Evolutionary conservation across 2,113 vertebrate genomes (phyloP).

Genomic region (Eublepharis macularius): DNA sequence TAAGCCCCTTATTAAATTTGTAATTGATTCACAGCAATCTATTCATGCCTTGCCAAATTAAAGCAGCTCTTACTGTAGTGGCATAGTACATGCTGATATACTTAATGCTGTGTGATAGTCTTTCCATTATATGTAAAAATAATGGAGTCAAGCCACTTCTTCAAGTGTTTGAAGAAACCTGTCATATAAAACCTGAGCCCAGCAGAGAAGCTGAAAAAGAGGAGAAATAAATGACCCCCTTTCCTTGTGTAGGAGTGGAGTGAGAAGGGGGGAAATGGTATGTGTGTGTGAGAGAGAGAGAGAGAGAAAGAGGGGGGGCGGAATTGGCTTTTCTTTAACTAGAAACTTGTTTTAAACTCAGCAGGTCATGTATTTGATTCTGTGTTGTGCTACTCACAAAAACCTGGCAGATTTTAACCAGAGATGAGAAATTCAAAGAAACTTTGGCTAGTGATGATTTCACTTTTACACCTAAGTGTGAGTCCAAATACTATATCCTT

Average conservation of each 20-base stretch:
- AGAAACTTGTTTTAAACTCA: background rate
- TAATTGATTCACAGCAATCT: slow-evolving; percentile 57
- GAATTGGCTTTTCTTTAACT: background rate
- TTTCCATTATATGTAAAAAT: slow-evolving; percentile 45
- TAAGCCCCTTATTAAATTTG: slow-evolving; percentile 53
- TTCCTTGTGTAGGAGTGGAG: background rate
- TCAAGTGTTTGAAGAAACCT: slow-evolving; percentile 1
- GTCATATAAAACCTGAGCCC: slow-evolving; percentile 1
- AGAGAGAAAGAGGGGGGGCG: background rate
- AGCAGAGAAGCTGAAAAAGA: slow-evolving; percentile 13
- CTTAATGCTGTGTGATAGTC: slow-evolving; percentile 43
- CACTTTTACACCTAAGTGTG: too few species aligned
- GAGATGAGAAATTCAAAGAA: background rate
- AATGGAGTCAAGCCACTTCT: background rate
- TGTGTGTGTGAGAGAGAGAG: too few species aligned
- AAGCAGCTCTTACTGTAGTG: slow-evolving; percentile 57
- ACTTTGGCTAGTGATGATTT: too few species aligned
- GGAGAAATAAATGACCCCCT: slow-evolving; percentile 30
- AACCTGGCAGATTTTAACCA: background rate
- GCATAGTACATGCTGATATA: slow-evolving; percentile 56
- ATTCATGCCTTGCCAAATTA: slow-evolving; percentile 66
- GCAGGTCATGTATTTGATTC: too few species aligned
- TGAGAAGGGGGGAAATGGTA: too few species aligned
- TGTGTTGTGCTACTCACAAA: background rate
- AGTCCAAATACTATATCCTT: too few species aligned